These are phyloP conservation scores for Chelonus insularis DNA, from an alignment of 1,140 invertebrate species.

Conservation along the genomic window DNA sequence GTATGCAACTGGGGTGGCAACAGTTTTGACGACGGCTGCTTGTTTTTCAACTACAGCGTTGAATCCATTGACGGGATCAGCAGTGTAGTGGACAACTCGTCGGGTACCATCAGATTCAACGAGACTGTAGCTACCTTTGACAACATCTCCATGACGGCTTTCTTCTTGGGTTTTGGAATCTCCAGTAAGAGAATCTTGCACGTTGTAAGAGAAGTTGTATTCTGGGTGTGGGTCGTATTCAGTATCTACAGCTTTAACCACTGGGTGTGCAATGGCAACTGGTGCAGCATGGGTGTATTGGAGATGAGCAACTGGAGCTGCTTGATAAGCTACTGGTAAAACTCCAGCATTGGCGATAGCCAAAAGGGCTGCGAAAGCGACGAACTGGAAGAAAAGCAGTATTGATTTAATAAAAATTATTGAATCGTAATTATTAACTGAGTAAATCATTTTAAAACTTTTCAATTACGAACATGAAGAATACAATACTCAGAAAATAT, in stretches of 20 bases:
- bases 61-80: constrained; percentile 20
- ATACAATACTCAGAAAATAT: too few relatives aligned
- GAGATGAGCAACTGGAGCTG: constrained; percentile 21
- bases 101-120: constrained; percentile 24
- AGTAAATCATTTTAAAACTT: too few relatives aligned
- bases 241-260: constrained; percentile 5
- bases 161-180: constrained; percentile 31
- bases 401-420: background rate
- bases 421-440: too few relatives aligned
- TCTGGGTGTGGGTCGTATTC: constrained; percentile 27
- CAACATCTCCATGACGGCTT: constrained; percentile 28
- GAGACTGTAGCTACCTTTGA: constrained; percentile 28
- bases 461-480: too few relatives aligned
- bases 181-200: constrained; percentile 26
- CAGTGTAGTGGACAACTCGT: constrained; percentile 22
- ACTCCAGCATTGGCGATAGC: constrained; percentile 50
- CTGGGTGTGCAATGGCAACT: constrained; percentile 18
- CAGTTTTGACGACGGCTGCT: background rate
- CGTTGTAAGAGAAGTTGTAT: constrained; percentile 25
- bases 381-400: constrained; percentile 46
- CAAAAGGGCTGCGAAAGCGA: constrained; percentile 52
- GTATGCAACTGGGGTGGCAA: constrained; percentile 16
- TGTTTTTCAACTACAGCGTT: constrained; percentile 27
- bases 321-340: constrained; percentile 35
- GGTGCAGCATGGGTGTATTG: background rate